phyloP scores from a whole-genome alignment of 1,140 invertebrate species.

The Hydropsyche tenuis region DNA sequence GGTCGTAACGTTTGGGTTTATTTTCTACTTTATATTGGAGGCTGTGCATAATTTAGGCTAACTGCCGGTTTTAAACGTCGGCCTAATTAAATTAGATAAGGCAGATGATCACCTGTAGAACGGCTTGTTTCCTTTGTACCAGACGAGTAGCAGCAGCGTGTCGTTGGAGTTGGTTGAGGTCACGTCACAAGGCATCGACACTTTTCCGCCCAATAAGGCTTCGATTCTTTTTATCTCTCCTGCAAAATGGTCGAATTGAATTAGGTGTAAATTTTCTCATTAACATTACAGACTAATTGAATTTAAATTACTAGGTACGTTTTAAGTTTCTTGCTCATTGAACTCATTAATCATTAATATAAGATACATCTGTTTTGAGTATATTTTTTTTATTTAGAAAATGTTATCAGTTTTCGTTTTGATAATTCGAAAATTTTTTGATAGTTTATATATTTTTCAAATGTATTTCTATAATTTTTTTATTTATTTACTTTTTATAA shows the following conservation, averaged over 20 bases:
- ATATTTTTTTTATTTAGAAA: too few relatives aligned
- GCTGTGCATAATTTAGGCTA: neutral
- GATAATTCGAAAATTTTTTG: too few relatives aligned
- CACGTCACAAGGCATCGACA: constrained; percentile 71
- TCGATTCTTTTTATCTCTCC: constrained; percentile 65
- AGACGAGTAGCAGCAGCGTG: constrained; percentile 72
- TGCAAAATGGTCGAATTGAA: constrained; percentile 49
- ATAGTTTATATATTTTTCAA: too few relatives aligned
- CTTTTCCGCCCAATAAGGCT: constrained; percentile 69
- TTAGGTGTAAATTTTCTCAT: too few relatives aligned
- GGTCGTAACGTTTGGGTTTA: neutral
- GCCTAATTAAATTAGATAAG: neutral
- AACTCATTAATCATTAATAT: too few relatives aligned
- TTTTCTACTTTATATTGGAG: neutral
- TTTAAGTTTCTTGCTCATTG: too few relatives aligned
- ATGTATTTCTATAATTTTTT: too few relatives aligned
- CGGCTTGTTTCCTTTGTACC: constrained; percentile 72
- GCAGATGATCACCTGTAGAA: constrained; percentile 59
- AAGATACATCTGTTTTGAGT: too few relatives aligned
- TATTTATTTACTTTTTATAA: too few relatives aligned
- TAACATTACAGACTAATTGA: too few relatives aligned
- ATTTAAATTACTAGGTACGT: too few relatives aligned
- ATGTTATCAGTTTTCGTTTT: too few relatives aligned
- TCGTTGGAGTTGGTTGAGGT: constrained; percentile 66
- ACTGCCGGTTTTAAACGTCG: neutral